phyloP scores from a whole-genome alignment of 2,888 invertebrate genomes.

The Epirrhoe alternata region DNA sequence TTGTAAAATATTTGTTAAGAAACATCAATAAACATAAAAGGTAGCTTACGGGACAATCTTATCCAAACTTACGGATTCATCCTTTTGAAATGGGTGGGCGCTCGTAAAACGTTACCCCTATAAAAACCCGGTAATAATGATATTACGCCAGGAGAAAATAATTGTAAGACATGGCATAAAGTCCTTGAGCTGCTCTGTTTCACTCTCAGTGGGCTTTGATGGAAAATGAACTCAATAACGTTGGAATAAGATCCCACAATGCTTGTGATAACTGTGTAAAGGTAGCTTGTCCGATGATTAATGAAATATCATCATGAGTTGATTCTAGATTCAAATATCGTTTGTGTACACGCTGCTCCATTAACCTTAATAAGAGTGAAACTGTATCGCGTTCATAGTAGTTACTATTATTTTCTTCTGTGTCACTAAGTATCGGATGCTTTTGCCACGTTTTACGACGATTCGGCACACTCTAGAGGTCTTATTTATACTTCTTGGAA shows the following conservation, averaged over 20 bases:
- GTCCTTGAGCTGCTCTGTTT: conserved; percentile 29
- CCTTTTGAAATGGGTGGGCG: conserved; percentile 43
- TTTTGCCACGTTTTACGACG: conserved; percentile 60
- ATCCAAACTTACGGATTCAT: conserved; percentile 46
- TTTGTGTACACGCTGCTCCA: not conserved
- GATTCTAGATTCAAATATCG: not conserved
- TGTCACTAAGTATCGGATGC: conserved; percentile 43
- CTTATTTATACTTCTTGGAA: conserved; percentile 59
- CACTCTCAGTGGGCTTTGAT: conserved; percentile 2
- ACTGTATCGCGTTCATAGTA: not conserved
- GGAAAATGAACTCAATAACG: conserved; percentile 4
- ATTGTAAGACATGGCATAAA: conserved; percentile 65
- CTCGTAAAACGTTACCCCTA: conserved; percentile 65
- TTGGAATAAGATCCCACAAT: not conserved
- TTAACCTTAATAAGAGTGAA: conserved; percentile 4
- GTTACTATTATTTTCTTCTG: conserved; percentile 19
- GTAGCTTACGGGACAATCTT: conserved; percentile 44
- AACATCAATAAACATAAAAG: conserved; percentile 43
- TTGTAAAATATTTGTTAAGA: conserved; percentile 34
- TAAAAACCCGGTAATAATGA: conserved; percentile 70
- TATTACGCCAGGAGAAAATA: conserved; percentile 66
- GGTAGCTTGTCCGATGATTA: not conserved
- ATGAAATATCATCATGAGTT: not conserved
- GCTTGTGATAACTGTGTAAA: not conserved
- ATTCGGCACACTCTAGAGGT: conserved; percentile 50